Evolutionary conservation across 2,888 invertebrate species (phyloP).

Genomic region (Drosophila austrosaltans): DNA sequence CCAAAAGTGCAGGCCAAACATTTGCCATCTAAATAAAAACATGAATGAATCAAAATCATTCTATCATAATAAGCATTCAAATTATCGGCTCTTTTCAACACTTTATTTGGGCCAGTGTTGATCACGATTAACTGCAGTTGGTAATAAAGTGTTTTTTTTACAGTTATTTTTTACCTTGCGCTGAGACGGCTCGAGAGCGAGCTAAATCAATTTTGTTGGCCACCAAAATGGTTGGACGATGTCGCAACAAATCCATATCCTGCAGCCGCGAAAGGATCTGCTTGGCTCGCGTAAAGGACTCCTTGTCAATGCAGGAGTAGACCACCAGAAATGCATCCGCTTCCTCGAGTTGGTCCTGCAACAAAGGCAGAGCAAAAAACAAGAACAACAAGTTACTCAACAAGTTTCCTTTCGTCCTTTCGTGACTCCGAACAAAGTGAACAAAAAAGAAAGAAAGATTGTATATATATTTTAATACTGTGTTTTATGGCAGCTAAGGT

Average conservation of each 20-base stretch:
- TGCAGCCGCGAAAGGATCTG: constrained; percentile 90
- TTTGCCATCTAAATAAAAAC: constrained; percentile 90
- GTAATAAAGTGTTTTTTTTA: constrained; percentile 34
- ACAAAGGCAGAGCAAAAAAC: constrained; percentile 39
- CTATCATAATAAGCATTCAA: too few species aligned
- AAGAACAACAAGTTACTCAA: constrained; percentile 44
- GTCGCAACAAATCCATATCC: constrained; percentile 90
- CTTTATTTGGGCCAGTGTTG: neutral
- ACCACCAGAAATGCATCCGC: constrained; percentile 94
- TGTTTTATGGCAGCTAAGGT: constrained; percentile 40
- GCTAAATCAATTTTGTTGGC: constrained; percentile 98
- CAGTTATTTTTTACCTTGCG: constrained; percentile 88
- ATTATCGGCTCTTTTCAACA: too few species aligned
- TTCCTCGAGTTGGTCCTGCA: constrained; percentile 90
- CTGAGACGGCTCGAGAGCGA: constrained; percentile 93
- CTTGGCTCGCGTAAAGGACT: constrained; percentile 93
- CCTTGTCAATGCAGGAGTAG: constrained; percentile 96
- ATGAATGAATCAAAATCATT: too few species aligned
- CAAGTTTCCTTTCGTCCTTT: constrained; percentile 49
- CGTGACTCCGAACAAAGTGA: constrained; percentile 29
- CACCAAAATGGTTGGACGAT: constrained; percentile 92
- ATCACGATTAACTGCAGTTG: constrained; percentile 48
- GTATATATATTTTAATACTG: constrained; percentile 40
- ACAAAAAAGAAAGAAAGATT: constrained; percentile 32
- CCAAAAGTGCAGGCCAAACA: constrained; percentile 95